Evolutionary conservation across 2,888 invertebrate species (phyloP).

Genomic region (Drosophila mimica): DNA sequence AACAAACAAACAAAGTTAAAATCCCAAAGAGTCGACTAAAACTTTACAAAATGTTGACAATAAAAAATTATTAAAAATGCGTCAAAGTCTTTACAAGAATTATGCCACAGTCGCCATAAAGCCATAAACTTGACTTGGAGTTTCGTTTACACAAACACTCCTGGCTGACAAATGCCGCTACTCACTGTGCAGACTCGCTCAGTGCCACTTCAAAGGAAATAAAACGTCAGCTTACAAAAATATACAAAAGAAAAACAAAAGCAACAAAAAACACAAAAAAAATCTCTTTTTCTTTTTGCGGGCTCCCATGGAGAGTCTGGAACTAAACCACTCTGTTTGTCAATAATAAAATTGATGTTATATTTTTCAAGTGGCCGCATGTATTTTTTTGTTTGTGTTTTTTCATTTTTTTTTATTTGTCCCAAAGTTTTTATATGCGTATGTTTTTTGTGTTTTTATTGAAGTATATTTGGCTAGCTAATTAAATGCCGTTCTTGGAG

Average conservation of each 20-base stretch:
- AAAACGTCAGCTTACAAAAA: slow-evolving; percentile 61
- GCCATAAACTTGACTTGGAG: slow-evolving; percentile 49
- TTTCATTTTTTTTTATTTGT: slow-evolving; percentile 10
- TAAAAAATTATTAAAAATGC: slow-evolving; percentile 72
- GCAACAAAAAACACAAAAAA: slow-evolving; percentile 40
- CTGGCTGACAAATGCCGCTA: slow-evolving; percentile 23
- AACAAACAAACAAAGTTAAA: slow-evolving; percentile 17
- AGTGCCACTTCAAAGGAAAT: slow-evolving; percentile 71
- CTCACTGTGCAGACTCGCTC: slow-evolving; percentile 5
- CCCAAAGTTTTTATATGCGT: slow-evolving; percentile 29
- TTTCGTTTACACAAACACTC: slow-evolving; percentile 38
- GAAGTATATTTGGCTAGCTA: slow-evolving; percentile 56
- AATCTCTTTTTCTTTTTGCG: slow-evolving; percentile 13
- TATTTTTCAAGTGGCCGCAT: slow-evolving; percentile 51
- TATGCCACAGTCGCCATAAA: slow-evolving; percentile 51
- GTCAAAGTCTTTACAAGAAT: slow-evolving; percentile 72
- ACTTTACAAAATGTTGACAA: slow-evolving; percentile 53
- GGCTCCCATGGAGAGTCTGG: slow-evolving; percentile 31
- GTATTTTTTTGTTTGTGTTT: neutral
- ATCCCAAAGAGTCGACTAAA: slow-evolving; percentile 18
- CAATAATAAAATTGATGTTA: slow-evolving; percentile 69
- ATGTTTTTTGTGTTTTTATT: slow-evolving; percentile 36
- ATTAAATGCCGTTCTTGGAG: slow-evolving; percentile 62
- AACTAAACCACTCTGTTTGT: slow-evolving; percentile 49
- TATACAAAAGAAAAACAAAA: slow-evolving; percentile 26